Base-by-base conservation (phyloP, 37 sponge, comb jelly and placozoan species). In the Beroe ovata region DNA sequence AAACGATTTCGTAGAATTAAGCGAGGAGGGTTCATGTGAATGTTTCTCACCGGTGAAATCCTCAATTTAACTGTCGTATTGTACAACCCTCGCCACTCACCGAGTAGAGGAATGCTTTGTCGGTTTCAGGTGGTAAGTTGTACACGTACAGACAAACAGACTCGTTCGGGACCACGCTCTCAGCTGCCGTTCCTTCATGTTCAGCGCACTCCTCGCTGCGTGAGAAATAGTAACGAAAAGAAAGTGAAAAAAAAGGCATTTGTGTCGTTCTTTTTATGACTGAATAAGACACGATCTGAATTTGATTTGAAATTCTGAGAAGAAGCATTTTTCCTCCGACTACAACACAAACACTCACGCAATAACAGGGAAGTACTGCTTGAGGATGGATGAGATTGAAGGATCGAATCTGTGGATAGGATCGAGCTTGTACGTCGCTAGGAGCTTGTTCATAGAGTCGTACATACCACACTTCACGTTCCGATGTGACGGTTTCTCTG, bases 111-210 rank as follows among this genome's bases (percentile, higher is more conserved):
- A 92, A 88, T 19, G 92, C 90, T n/a, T 94, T 92, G 33, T 93
- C 90, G 1, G 94, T 72, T 8, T 42, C 88, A 36, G 91, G 92
- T 4, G 96, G 96, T 0, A 96, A 64, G 60, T 96, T 96, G 90
- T 93, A 96, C 38, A 94, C 92, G 59, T 92, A 96, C 20, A 96
- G 39, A 64, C 96, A 96, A 60, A 66, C 69, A 8, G 69, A 66
- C 2, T 33, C 54, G 11, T 47, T 47, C 11, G 54, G 54, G 54
- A 47, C 11, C 11, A 6, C 54, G 54, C 11, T 11, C 11, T 6
- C 11, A 6, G 6, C 54, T 16, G 54, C 6, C 11, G 54, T 6
- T 11, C 54, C 54, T 47, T 47, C 54, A 11, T 47, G 54, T 11
- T 47, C 54, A 16, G 54, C 11, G 54, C 6, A 47, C 11, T 47